Conservation (phyloP, 2,888 invertebrate genomes). For the Drosophila testacea region DNA sequence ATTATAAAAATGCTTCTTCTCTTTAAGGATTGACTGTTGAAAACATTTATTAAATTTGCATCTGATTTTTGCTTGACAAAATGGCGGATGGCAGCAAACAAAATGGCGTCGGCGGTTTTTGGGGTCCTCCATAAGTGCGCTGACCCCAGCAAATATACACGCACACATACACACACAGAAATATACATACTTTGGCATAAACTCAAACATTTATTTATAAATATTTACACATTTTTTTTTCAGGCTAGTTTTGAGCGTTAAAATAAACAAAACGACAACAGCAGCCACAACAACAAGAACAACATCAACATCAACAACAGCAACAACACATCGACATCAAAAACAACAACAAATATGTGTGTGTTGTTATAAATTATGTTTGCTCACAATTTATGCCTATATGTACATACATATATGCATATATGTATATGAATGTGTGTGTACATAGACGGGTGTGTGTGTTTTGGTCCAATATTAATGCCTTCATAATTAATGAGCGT, state of each 20-base stretch:
- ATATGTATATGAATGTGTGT: constrained; percentile 12
- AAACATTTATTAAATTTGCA: neutral
- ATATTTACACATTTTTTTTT: constrained; percentile 62
- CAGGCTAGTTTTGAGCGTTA: constrained; percentile 56
- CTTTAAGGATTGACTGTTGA: neutral
- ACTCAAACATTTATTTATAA: constrained; percentile 60
- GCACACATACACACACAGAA: constrained; percentile 12
- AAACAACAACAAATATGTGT: constrained; percentile 29
- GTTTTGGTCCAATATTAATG: constrained; percentile 77
- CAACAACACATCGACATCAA: constrained; percentile 44
- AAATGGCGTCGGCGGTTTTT: constrained; percentile 59
- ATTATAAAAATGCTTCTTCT: neutral
- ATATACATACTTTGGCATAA: constrained; percentile 8
- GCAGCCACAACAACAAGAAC: constrained; percentile 45
- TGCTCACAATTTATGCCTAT: constrained; percentile 73
- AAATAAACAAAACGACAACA: constrained; percentile 62
- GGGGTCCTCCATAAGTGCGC: constrained; percentile 52
- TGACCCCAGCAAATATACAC: constrained; percentile 53
- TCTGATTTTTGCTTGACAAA: constrained; percentile 36
- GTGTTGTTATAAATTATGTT: constrained; percentile 77
- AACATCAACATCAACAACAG: constrained; percentile 41
- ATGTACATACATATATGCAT: constrained; percentile 8
- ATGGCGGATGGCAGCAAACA: constrained; percentile 51
- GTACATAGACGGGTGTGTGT: constrained; percentile 36
- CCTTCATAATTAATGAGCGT: constrained; percentile 81